Conservation (phyloP, 2,113 vertebrate genomes). For the human region DNA sequence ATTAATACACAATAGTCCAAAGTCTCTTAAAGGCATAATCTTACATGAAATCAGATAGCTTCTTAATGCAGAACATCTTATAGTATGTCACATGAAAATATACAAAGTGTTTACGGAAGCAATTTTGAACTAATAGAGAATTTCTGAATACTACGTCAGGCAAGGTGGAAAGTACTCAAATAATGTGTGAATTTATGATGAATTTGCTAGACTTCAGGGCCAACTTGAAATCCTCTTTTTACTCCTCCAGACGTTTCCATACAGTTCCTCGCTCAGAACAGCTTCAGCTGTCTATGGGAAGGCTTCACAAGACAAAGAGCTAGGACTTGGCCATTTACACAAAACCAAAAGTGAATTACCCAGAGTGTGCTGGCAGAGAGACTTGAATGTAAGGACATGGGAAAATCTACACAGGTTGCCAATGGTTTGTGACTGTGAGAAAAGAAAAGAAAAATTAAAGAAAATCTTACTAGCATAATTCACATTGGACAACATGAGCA, state of each 20-base stretch:
- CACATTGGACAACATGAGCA: slow-evolving; percentile 57
- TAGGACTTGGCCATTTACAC: slow-evolving; percentile 54
- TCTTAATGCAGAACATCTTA: background rate
- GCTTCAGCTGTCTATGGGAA: slow-evolving; percentile 54
- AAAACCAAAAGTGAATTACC: slow-evolving; percentile 68
- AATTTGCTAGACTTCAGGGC: background rate
- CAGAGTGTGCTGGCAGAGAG: slow-evolving; percentile 62
- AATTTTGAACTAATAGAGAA: slow-evolving; percentile 14
- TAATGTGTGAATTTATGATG: background rate
- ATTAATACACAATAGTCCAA: background rate
- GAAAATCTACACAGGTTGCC: slow-evolving; percentile 68
- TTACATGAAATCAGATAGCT: background rate
- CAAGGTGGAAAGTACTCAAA: background rate
- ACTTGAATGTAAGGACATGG: slow-evolving; percentile 66
- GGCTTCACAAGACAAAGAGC: slow-evolving; percentile 52
- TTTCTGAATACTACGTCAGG: background rate
- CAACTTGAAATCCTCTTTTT: slow-evolving; percentile 36
- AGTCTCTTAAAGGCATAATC: slow-evolving; percentile 8
- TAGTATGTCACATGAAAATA: background rate
- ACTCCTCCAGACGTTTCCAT: slow-evolving; percentile 37
- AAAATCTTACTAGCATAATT: slow-evolving; percentile 55
- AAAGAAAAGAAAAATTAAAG: slow-evolving; percentile 30
- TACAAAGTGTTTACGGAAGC: background rate
- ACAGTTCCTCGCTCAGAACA: slow-evolving; percentile 21
- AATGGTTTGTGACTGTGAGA: slow-evolving; percentile 67